Evolutionary conservation across 2,113 vertebrate genomes (phyloP), one percentile per base, ranked within the genome.

Genomic region (Notechis scutatus): DNA sequence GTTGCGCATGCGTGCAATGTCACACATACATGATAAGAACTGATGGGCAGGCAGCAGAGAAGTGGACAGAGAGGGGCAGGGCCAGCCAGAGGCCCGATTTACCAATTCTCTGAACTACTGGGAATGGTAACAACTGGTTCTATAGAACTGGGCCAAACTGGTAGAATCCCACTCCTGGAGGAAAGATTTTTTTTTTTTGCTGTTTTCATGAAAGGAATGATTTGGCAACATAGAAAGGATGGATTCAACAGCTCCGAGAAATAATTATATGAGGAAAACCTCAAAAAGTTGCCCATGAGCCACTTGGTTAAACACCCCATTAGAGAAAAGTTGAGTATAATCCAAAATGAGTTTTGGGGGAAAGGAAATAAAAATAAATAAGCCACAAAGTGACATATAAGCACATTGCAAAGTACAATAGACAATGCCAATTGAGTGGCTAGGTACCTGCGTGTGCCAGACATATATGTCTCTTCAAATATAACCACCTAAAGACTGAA

Each of bases 401-500:
- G 97, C 94, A 96, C 45, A 91, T 95, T 93, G 94, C 94, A 95
- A 96, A 97, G 95, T 97, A 96, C 96, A 97, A 95, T 96, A 92
- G 96, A 95, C 94, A 96, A 97, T 97, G 95, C 95, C 96, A 97
- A 96, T 91, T 96, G 97, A 97, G 93, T 88, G 93, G 94, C 96
- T 95, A 96, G 96, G 95, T 97, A 97, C 95, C 94, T 95, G 89
- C 97, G 96, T 97, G 97, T 97, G 95, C 94, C 97, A 97, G 29
- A 98, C 34, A 96, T 94, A 97, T 96, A 97, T 96, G 96, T 96
- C 96, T 97, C 97, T 97, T 97, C 96, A 96, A 96, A 94, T 96
- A 96, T 97, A 97, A 97, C 95, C 96, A 97, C 95, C 94, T 97
- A 95, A 98, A 96, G 96, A 93, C 96, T 97, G 96, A 96, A 95